Evolutionary conservation across 2,113 vertebrate species (phyloP), one percentile per base, ranked within the genome.

Genomic region (Dipodomys merriami): DNA sequence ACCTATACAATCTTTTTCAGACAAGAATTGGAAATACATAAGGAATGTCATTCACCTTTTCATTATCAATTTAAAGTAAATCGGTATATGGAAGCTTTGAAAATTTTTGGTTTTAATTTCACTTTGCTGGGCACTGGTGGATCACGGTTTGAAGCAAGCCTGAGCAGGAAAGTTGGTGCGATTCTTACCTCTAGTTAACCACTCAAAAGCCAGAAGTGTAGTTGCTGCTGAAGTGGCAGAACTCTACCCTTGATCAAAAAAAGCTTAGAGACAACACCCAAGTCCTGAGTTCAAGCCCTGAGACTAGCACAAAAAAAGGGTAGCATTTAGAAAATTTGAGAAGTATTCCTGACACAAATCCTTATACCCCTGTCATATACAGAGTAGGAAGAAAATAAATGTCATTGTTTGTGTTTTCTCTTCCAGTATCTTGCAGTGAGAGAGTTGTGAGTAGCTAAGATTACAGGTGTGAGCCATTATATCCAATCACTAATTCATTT

Each of bases 401-500:
- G 25, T 35, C n/a, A 77, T 44, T 81, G 69, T 15, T 49, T 30
- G 53, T 15, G 20, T 68, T 62, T 78, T 77, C n/a, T 71, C 19
- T 10, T 86, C 27, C 30, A 6, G 27, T 5, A 86, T 83, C 62
- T 19, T 4, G 30, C 23, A 92, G 6, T 8, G 23, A 86, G 23
- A 19, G 33, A 33, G 15, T 62, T 13, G 4, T 16, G 22, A 64
- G 22, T 23, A 64, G 20, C 20, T 64, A 22, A 12, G 20, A 64
- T 64, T 64, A 25, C 20, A 64, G 62, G 6, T 64, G 23, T 64
- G 62, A 64, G 5, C 23, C 62, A 64, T 12, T 9, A 25, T 23
- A 25, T n/a, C 62, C 62, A 64, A 25, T 25, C 88, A 73, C 67
- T 23, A 62, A 90, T 88, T 86, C 22, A 90, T 74, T 94, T 93